These are phyloP conservation scores for Laspeyria flexula DNA, from an alignment of 2,888 invertebrate genomes.

Conservation along the genomic window DNA sequence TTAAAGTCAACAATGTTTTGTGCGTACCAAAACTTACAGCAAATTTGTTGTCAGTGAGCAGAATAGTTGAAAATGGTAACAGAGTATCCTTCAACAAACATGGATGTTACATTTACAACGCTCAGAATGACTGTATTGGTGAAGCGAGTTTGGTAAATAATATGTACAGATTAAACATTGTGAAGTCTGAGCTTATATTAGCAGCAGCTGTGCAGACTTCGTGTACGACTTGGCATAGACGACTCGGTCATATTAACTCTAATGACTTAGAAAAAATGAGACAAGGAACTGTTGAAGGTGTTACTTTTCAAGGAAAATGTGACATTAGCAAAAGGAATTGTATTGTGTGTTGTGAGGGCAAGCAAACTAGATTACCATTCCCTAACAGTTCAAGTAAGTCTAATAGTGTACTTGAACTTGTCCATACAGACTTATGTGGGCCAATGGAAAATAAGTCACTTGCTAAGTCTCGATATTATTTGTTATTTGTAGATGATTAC, in stretches of 20 bases:
- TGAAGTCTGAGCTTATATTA: constrained; percentile 23
- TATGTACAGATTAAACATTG: constrained; percentile 36
- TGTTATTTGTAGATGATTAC: not conserved
- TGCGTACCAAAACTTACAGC: constrained; percentile 27
- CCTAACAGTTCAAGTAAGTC: constrained; percentile 22
- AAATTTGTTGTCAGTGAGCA: constrained; percentile 21
- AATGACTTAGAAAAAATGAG: constrained; percentile 6
- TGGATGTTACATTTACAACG: constrained; percentile 31
- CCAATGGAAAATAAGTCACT: constrained; percentile 23
- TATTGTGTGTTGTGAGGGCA: constrained; percentile 33
- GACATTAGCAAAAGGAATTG: constrained; percentile 32
- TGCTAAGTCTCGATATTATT: constrained; percentile 2
- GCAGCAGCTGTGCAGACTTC: constrained; percentile 7
- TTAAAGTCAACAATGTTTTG: constrained; percentile 27
- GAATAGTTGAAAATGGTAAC: constrained; percentile 37
- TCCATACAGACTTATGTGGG: constrained; percentile 29
- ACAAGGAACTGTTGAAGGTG: not conserved
- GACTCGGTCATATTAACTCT: constrained; percentile 12
- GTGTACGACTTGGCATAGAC: constrained; percentile 14
- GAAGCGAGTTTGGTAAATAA: constrained; percentile 32
- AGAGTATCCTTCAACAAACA: constrained; percentile 29
- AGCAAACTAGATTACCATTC: constrained; percentile 27
- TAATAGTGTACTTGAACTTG: constrained; percentile 13
- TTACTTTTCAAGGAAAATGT: constrained; percentile 6
- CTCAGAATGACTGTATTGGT: constrained; percentile 25